Evolutionary conservation across 2,113 vertebrate species (phyloP), one percentile per base, ranked within the genome.

Genomic region (Gymnocephalus cernua): DNA sequence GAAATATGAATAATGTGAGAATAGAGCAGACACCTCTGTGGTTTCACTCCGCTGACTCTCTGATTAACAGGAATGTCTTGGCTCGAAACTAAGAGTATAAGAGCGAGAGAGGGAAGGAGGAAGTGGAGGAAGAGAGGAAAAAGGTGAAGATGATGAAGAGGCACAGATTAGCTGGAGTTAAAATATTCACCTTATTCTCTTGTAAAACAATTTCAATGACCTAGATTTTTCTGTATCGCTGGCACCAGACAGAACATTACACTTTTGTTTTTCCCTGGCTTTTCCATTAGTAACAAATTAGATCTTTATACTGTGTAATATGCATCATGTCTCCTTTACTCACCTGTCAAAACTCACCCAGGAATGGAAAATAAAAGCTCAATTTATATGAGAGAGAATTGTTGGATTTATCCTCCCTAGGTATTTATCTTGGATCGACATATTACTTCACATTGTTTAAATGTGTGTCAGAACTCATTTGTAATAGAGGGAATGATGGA

Each of bases 31-130:
- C 89, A 90, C 87, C 74, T 87, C 88, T 81, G 87, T 74, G 82
- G 88, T 89, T 89, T 81, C 53, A 63, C 82, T 88, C 18, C 14
- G 19, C 72, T 65, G 67, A 83, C 68, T 79, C 78, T 27, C 64
- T 90, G 89, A 92, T 91, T 88, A 90, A 80, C 77, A 86, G 74
- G 87, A 88, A 89, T 86, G 83, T 70, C 57, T 78, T 61, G 86
- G 78, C 67, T 58, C 35, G 1, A 74, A 75, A 75, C 25, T 61
- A 16, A 41, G 5, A 51, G 74, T n/a, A 23, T 45, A n/a, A 25
- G 53, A 47, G 54, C 27, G 58, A 62, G 13, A 21, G 15, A 77
- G 21, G 18, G 21, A 23, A 15, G 19, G 32, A 41, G 4, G 11
- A 45, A 21, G 18, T 18, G 2, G 32, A 16, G 25, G 32, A n/a